phyloP scores from a whole-genome alignment of 2,797 vertebrate species.

The Corythornis leucogaster region DNA sequence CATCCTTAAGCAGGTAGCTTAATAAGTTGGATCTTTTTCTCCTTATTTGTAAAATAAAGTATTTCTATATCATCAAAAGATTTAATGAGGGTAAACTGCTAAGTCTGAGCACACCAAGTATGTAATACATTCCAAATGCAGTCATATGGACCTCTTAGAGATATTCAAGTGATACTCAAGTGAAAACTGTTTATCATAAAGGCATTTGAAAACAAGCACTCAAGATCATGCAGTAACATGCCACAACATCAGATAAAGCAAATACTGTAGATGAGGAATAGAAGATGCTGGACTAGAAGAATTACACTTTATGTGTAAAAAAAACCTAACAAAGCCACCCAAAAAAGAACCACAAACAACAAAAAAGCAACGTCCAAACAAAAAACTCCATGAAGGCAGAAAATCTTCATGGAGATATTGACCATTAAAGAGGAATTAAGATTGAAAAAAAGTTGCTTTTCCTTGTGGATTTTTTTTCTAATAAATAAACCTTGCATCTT shows the following conservation, averaged over 20 bases:
- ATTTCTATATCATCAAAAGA: background rate
- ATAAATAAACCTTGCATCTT: background rate
- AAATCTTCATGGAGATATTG: background rate
- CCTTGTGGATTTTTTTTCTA: background rate
- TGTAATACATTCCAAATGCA: background rate
- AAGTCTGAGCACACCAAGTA: background rate
- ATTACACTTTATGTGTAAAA: background rate
- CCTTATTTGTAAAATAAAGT: background rate
- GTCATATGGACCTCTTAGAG: background rate
- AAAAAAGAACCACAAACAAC: background rate
- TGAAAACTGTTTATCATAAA: background rate
- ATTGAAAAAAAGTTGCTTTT: background rate
- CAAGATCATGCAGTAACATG: background rate
- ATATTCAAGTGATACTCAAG: background rate
- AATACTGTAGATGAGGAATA: background rate
- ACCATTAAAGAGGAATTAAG: background rate
- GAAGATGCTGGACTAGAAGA: background rate
- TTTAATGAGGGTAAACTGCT: background rate
- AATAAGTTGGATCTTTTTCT: background rate
- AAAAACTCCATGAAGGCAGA: background rate
- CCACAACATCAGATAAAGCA: background rate
- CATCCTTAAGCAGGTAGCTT: background rate
- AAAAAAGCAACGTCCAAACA: background rate
- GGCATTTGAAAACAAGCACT: background rate
- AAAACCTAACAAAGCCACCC: background rate